Evolutionary conservation across 2,888 invertebrate genomes (phyloP).

Genomic region (Tinea semifulvella): DNA sequence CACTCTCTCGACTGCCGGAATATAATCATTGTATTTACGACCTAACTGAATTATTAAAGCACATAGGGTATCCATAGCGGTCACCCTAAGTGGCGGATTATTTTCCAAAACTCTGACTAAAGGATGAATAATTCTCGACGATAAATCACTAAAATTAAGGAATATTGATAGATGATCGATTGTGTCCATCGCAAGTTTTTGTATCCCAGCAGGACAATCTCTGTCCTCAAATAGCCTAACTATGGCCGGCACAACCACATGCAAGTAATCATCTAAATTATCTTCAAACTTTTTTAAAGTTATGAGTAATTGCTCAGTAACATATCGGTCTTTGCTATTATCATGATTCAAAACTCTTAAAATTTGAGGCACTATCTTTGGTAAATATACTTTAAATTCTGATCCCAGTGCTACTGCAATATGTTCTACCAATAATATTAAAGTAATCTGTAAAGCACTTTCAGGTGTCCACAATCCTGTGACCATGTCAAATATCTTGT

Average conservation of each 20-base stretch:
- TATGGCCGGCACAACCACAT: constrained; percentile 93
- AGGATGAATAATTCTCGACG: constrained; percentile 93
- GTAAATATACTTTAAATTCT: constrained; percentile 94
- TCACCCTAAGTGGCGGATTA: constrained; percentile 76
- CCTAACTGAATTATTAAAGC: constrained; percentile 89
- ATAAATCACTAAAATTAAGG: constrained; percentile 91
- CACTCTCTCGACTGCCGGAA: constrained; percentile 89
- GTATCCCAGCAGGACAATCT: constrained; percentile 82
- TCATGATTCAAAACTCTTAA: constrained; percentile 91
- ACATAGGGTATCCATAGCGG: constrained; percentile 91
- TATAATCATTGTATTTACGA: constrained; percentile 90
- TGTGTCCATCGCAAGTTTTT: constrained; percentile 80
- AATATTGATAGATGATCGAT: constrained; percentile 89
- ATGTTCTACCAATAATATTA: constrained; percentile 91
- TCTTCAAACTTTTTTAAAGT: constrained; percentile 94
- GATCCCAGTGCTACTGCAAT: constrained; percentile 94
- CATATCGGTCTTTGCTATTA: constrained; percentile 80
- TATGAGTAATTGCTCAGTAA: constrained; percentile 83
- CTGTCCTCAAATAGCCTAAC: constrained; percentile 89
- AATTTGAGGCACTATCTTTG: constrained; percentile 93
- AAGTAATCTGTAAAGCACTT: constrained; percentile 84
- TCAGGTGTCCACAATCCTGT: constrained; percentile 93
- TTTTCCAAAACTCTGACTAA: constrained; percentile 86
- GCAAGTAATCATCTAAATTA: constrained; percentile 94
- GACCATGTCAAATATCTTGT: constrained; percentile 92